These are phyloP conservation scores for Neostethus bicornis DNA, from an alignment of 2,797 vertebrate species.

Conservation along the genomic window DNA sequence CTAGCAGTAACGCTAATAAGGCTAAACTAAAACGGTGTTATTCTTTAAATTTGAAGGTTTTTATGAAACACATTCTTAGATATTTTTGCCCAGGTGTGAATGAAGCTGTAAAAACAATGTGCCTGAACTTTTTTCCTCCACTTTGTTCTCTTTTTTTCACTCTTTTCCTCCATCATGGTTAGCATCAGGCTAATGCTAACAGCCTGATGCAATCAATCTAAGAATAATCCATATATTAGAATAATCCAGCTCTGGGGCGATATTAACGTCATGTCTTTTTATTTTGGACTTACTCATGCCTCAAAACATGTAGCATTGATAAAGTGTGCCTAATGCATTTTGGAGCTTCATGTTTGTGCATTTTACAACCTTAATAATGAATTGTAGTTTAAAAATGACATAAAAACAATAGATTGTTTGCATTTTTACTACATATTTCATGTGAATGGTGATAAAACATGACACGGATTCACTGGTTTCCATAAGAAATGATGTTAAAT, in stretches of 20 bases:
- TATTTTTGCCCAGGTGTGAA: constrained; percentile 12
- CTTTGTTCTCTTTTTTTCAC: too few species aligned
- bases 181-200: neutral
- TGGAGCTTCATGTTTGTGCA: constrained; percentile 49
- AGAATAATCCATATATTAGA: constrained; percentile 36
- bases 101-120: constrained; percentile 28
- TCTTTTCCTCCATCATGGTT: neutral
- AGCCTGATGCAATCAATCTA: neutral
- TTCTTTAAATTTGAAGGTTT: constrained; percentile 21
- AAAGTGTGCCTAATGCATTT: constrained; percentile 53
- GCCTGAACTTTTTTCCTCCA: constrained; percentile 37
- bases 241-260: constrained; percentile 9
- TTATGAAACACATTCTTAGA: constrained; percentile 22
- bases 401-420: constrained; percentile 8
- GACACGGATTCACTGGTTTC: constrained; percentile 64
- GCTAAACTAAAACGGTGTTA: constrained; percentile 44
- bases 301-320: constrained; percentile 53
- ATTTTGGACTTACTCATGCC: neutral
- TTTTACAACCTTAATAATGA: neutral
- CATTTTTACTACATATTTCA: constrained; percentile 30
- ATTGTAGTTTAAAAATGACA: constrained; percentile 18
- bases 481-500: constrained; percentile 34
- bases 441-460: constrained; percentile 47
- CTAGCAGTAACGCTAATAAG: constrained; percentile 37
- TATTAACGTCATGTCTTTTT: constrained; percentile 15